phyloP scores from a whole-genome alignment of 2,797 vertebrate genomes.

The Ctenopoma kingsleyae region DNA sequence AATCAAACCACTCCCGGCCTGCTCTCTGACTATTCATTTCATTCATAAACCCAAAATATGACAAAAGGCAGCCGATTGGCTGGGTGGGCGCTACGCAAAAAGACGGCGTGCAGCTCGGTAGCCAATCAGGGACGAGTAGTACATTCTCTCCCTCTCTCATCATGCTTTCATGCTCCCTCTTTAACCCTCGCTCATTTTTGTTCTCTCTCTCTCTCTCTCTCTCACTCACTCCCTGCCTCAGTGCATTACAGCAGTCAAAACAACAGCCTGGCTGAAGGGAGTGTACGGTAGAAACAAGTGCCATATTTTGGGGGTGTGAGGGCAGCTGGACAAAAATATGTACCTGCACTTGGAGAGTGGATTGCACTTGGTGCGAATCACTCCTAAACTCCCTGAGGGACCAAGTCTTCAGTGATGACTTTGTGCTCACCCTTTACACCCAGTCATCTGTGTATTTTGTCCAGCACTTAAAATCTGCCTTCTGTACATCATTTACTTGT shows the following conservation, averaged over 20 bases:
- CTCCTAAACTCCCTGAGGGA: conserved; percentile 30
- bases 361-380: conserved; percentile 30
- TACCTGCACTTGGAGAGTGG: conserved; percentile 11
- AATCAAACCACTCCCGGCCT: conserved; percentile 71
- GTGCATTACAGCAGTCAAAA: conserved; percentile 66
- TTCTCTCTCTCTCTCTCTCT: conserved; percentile 32
- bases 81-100: conserved; percentile 60
- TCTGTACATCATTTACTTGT: conserved; percentile 24
- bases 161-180: conserved; percentile 57
- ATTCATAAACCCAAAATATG: conserved; percentile 83
- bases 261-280: conserved; percentile 48
- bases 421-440: conserved; percentile 42
- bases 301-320: conserved; percentile 17
- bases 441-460: conserved; percentile 37
- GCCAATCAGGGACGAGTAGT: conserved; percentile 75
- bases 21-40: conserved; percentile 70
- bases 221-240: conserved; percentile 38
- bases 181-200: conserved; percentile 70
- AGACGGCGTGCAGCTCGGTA: conserved; percentile 52
- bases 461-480: conserved; percentile 25
- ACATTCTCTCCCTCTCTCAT: conserved; percentile 57
- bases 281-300: conserved; percentile 20
- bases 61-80: conserved; percentile 65
- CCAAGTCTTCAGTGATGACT: conserved; percentile 40
- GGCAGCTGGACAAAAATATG: conserved; percentile 28